phyloP scores from a whole-genome alignment of 2,888 invertebrate genomes.

The Dicycla oo region DNA sequence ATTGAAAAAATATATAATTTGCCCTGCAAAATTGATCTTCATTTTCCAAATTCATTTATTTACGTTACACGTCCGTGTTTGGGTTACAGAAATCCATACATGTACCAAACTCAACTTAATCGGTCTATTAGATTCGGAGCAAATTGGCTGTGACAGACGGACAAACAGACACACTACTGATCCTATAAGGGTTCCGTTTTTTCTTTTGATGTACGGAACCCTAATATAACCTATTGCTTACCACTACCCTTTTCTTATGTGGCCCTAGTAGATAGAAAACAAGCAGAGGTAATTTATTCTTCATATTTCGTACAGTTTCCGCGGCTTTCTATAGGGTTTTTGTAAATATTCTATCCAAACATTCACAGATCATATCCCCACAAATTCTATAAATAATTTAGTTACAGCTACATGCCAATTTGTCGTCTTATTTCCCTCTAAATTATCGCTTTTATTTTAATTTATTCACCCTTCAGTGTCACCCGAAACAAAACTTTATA shows the following conservation, averaged over 20 bases:
- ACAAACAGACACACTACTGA: too few relatives aligned
- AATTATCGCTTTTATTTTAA: slow-evolving; percentile 72
- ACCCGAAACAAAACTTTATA: slow-evolving; percentile 78
- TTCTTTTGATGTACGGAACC: too few relatives aligned
- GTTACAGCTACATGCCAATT: slow-evolving; percentile 57
- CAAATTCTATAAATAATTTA: slow-evolving; percentile 34
- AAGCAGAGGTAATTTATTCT: neutral
- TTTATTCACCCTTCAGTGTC: slow-evolving; percentile 84
- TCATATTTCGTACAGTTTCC: neutral
- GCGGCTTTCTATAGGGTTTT: neutral
- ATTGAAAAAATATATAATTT: too few relatives aligned
- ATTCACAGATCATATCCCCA: slow-evolving; percentile 2
- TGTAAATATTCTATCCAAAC: neutral
- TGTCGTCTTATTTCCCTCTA: slow-evolving; percentile 47
- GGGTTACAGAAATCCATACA: too few relatives aligned
- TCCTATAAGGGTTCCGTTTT: too few relatives aligned
- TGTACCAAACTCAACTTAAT: too few relatives aligned
- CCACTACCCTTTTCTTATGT: neutral
- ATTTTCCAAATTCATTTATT: too few relatives aligned
- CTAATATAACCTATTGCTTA: neutral
- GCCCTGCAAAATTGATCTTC: too few relatives aligned
- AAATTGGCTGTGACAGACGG: too few relatives aligned
- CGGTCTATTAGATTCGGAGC: too few relatives aligned
- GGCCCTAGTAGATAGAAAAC: neutral
- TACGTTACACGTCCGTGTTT: too few relatives aligned